Evolutionary conservation across 1,140 invertebrate genomes (phyloP), one percentile per base, ranked within the genome.

Genomic region (Heliconius eleuchia): DNA sequence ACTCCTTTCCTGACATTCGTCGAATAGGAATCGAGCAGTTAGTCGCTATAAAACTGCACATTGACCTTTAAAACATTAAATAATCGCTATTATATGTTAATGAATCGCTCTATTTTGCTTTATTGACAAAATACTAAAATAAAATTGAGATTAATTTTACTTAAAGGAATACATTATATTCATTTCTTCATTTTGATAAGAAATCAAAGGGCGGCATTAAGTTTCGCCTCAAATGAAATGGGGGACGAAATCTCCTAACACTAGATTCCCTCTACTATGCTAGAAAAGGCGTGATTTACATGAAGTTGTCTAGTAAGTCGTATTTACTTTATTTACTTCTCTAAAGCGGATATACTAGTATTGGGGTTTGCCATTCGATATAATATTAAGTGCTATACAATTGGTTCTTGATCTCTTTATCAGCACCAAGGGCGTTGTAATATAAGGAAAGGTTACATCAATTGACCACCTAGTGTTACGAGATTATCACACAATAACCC

Each of bases 381-480:
- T 16, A 66, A 16, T 66, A 57, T 57, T 23, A 66, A 66, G 60
- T 30, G 4, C 0, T 30, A 30, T 30, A 66, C 60, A 66, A 66
- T 66, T 66, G 60, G 60, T 18, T 42, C 55, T 57, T 57, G 46
- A 57, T 57, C 50, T 74, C 30, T 46, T 46, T 27, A 55, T 60
- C 27, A 3, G 19, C 50, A 19, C 50, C 73, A 37, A 74, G 73
- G 73, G 23, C 73, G 50, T 57, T n/a, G 27, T 57, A 74, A 74
- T 74, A 57, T n/a, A 30, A 74, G 11, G 18, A 57, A 42, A 74
- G 55, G 60, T 66, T 74, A 50, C 50, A 55, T 74, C 73, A 74
- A 74, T 74, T 57, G 73, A 57, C 73, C 73, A 19, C 30, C 73
- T 74, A 57, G 73, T n/a, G 73, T 57, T 34, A 57, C 57, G 11